phyloP scores from a whole-genome alignment of 1,140 invertebrate species.

The Drosophila repletoides region DNA sequence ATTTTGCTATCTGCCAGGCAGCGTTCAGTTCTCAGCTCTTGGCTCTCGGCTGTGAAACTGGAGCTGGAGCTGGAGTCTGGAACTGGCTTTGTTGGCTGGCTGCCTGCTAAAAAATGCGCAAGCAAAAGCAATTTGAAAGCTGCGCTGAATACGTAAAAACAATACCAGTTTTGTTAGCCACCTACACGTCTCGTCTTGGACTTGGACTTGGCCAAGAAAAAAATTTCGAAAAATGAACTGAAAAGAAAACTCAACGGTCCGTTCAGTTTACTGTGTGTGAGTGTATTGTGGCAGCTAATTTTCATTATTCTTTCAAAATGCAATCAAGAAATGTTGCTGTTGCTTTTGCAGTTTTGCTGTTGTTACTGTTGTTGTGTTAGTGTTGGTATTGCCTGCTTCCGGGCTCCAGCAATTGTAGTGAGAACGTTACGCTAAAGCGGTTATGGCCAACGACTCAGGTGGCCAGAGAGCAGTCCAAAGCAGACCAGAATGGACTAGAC shows the following conservation, averaged over 20 bases:
- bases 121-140: constrained; percentile 77
- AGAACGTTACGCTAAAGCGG: constrained; percentile 36
- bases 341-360: constrained; percentile 50
- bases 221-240: constrained; percentile 53
- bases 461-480: not conserved
- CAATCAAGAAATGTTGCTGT: constrained; percentile 70
- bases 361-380: not conserved
- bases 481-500: constrained; percentile 2
- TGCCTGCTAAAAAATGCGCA: constrained; percentile 71
- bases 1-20: constrained; percentile 64
- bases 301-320: constrained; percentile 80
- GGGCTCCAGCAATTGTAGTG: constrained; percentile 7
- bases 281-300: constrained; percentile 71
- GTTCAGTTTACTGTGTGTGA: constrained; percentile 12
- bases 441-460: constrained; percentile 45
- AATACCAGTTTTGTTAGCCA: constrained; percentile 47
- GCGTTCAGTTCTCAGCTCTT: constrained; percentile 15
- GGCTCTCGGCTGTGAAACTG: constrained; percentile 2
- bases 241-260: constrained; percentile 60
- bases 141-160: constrained; percentile 77
- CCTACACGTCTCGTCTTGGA: constrained; percentile 12
- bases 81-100: constrained; percentile 52
- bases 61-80: no score
- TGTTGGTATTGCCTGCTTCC: constrained; percentile 6
- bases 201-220: constrained; percentile 27